phyloP scores from a whole-genome alignment of 2,113 vertebrate genomes.

The Candoia aspera region DNA sequence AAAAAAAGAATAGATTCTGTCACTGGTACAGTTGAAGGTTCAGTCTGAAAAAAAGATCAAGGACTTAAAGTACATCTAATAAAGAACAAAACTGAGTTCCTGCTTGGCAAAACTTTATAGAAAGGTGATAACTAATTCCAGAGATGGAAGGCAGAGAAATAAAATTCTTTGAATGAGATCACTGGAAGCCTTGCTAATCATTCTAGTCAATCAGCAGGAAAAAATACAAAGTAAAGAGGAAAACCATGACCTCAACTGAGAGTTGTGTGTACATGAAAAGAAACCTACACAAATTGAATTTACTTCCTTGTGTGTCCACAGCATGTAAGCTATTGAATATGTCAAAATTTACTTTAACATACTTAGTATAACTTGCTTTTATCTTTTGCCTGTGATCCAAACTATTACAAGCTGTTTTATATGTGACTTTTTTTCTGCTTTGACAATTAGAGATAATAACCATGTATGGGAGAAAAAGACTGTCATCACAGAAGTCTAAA shows the following conservation, averaged over 20 bases:
- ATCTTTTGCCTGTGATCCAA: not conserved
- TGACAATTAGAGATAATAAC: slow-evolving; percentile 9
- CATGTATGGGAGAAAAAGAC: not conserved
- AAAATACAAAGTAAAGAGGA: not conserved
- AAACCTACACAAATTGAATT: not conserved
- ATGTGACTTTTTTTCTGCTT: not conserved
- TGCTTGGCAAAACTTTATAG: not conserved
- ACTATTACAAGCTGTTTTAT: not conserved
- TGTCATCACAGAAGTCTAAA: not conserved
- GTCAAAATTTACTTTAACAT: slow-evolving; percentile 1
- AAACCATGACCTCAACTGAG: not conserved
- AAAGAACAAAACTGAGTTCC: not conserved
- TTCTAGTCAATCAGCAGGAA: slow-evolving; percentile 4
- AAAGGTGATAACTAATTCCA: not conserved
- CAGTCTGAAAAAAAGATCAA: not conserved
- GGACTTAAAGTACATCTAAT: not conserved
- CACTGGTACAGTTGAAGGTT: not conserved
- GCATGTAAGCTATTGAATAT: not conserved
- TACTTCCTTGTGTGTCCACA: slow-evolving; percentile 1
- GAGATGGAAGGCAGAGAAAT: not conserved
- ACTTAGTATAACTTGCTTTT: slow-evolving; percentile 10
- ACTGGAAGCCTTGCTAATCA: not conserved
- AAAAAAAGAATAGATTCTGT: not conserved
- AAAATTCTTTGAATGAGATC: not conserved
- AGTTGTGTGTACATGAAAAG: not conserved